Evolutionary conservation across 2,113 vertebrate species (phyloP).

Genomic region (Psilopsiagon aurifrons): DNA sequence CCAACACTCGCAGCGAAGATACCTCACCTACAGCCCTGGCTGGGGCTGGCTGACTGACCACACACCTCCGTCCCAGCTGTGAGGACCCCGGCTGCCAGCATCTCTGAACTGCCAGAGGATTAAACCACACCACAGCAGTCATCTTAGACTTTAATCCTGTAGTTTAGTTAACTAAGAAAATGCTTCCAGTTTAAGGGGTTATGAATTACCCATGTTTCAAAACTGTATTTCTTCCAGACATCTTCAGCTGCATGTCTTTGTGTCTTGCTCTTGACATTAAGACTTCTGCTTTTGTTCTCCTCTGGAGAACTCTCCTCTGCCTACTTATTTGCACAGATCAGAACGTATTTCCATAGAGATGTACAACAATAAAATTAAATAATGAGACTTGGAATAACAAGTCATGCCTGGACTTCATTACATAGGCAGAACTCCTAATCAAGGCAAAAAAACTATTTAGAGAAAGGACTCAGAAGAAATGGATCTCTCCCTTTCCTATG

Average conservation of each 20-base stretch:
- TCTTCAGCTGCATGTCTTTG: neutral
- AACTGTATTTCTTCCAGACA: neutral
- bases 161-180: neutral
- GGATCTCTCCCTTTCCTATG: neutral
- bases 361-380: neutral
- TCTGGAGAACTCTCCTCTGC: neutral
- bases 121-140: neutral
- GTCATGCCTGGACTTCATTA: neutral
- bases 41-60: fast-evolving
- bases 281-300: neutral
- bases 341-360: neutral
- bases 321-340: neutral
- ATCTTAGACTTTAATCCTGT: neutral
- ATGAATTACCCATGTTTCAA: neutral
- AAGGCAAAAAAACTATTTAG: neutral
- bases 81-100: neutral
- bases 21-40: fast-evolving
- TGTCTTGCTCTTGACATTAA: neutral
- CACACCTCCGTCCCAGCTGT: neutral
- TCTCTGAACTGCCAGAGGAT: neutral
- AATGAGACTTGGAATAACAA: neutral
- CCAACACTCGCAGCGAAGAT: fast-evolving
- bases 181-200: neutral
- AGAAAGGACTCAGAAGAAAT: neutral
- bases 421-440: neutral